These are phyloP conservation scores for Diarsia mendica DNA, from an alignment of 2,888 invertebrate species.

Conservation along the genomic window DNA sequence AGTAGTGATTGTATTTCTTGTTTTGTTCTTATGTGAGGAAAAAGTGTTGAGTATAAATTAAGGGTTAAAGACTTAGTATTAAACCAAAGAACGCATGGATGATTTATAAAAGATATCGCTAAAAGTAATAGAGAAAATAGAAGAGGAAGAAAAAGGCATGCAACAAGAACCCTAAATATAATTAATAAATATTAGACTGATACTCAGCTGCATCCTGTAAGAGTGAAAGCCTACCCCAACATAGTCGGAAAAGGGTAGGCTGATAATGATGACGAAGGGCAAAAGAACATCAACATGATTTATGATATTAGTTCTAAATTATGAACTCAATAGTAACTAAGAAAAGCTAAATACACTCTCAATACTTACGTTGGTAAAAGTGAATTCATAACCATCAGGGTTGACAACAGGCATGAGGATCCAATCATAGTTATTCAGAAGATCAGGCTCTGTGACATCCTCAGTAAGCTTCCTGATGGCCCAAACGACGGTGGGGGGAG, in stretches of 20 bases:
- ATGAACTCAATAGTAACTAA: not conserved
- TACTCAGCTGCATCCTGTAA: not conserved
- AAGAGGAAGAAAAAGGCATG: not conserved
- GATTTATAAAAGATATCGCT: not conserved
- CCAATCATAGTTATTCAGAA: constrained; percentile 92
- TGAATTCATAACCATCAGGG: constrained; percentile 93
- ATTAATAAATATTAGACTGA: too few species aligned
- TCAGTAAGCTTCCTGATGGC: constrained; percentile 92
- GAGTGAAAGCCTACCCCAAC: not conserved
- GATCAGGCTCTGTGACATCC: constrained; percentile 87
- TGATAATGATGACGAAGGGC: not conserved
- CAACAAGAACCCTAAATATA: not conserved
- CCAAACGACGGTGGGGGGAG: constrained; percentile 92
- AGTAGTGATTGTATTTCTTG: not conserved
- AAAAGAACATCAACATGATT: not conserved
- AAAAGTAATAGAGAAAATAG: not conserved
- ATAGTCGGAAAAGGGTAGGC: not conserved
- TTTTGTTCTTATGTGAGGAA: not conserved
- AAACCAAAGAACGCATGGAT: not conserved
- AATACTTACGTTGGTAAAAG: constrained; percentile 78
- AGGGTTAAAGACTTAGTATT: not conserved
- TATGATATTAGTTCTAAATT: not conserved
- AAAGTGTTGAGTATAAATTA: not conserved
- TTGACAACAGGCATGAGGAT: constrained; percentile 92
- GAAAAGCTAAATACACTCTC: not conserved